These are phyloP conservation scores for Porites divaricata DNA, from an alignment of 92 coral and sea anemone species.

Conservation along the genomic window DNA sequence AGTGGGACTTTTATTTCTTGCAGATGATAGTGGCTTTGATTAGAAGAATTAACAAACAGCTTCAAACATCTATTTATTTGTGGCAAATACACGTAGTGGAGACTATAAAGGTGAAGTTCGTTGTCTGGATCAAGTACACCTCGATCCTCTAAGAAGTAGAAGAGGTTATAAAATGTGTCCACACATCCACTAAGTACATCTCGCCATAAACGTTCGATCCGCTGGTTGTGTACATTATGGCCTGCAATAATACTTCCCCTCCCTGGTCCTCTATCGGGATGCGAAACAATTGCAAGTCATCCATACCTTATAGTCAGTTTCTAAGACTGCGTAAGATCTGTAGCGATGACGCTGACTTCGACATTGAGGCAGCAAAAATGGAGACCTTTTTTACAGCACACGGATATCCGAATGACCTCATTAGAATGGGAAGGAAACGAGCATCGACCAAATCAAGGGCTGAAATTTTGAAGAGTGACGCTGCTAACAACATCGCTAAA, in stretches of 20 bases:
- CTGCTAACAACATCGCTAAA: no score
- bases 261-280: constrained; percentile 3
- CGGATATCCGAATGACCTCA: no score
- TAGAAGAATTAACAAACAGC: constrained; percentile 53
- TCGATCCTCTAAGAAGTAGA: constrained; percentile 42
- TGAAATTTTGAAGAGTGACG: no score
- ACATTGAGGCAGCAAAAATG: no score
- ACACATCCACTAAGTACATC: constrained; percentile 53
- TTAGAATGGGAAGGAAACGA: no score
- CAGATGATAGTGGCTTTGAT: constrained; percentile 44
- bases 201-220: constrained; percentile 49
- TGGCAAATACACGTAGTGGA: constrained; percentile 57
- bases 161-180: constrained; percentile 47
- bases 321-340: no score
- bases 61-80: constrained; percentile 41
- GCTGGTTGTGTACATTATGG: constrained; percentile 46
- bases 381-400: no score
- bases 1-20: constrained; percentile 51
- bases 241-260: background rate
- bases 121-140: constrained; percentile 38
- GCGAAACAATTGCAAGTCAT: no score
- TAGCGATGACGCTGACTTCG: no score
- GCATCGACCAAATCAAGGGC: no score
- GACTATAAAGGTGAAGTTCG: constrained; percentile 45
- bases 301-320: no score